Percentiles rank a stretch among this genome's conserved stretches.
Evolutionary conservation across 2,797 vertebrate species (phyloP).

Genomic region (Iguana delicatissima): DNA sequence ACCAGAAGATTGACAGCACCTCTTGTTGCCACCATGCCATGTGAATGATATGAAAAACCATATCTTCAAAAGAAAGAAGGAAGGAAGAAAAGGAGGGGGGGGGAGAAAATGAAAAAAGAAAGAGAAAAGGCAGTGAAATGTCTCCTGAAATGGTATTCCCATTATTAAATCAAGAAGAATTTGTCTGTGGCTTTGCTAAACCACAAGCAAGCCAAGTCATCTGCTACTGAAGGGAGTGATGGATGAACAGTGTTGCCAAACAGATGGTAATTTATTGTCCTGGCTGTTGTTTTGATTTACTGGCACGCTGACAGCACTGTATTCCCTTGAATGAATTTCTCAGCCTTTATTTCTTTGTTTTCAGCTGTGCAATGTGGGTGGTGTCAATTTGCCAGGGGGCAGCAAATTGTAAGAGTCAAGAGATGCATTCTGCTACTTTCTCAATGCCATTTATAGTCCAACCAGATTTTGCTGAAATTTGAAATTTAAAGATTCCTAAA

Average conservation of each 20-base stretch:
- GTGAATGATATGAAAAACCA: not conserved
- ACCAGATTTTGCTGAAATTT: constrained; percentile 13
- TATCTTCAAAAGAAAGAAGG: constrained; percentile 1
- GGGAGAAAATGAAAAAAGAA: not conserved
- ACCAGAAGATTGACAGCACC: not conserved
- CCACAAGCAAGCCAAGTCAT: constrained; percentile 34
- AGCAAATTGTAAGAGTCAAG: not conserved
- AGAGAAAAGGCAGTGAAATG: not conserved
- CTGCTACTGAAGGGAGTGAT: constrained; percentile 35
- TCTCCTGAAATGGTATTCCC: not conserved
- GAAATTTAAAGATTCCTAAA: constrained; percentile 6
- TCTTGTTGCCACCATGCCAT: not conserved
- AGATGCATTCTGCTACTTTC: not conserved
- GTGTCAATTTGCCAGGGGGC: constrained; percentile 19
- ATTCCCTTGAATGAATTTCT: constrained; percentile 41
- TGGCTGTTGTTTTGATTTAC: constrained; percentile 44
- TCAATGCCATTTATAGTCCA: constrained; percentile 1
- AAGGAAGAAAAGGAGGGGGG: no score
- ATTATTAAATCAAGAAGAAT: constrained; percentile 21
- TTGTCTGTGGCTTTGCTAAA: constrained; percentile 14
- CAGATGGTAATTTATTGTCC: constrained; percentile 51
- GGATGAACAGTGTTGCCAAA: constrained; percentile 40
- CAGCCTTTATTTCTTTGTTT: constrained; percentile 36
- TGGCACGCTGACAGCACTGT: constrained; percentile 35
- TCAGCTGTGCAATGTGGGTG: constrained; percentile 37